Percentiles rank a stretch among this genome's conserved stretches.
Evolutionary conservation across 2,888 invertebrate species (phyloP).

Genomic region (Apamea sordens): DNA sequence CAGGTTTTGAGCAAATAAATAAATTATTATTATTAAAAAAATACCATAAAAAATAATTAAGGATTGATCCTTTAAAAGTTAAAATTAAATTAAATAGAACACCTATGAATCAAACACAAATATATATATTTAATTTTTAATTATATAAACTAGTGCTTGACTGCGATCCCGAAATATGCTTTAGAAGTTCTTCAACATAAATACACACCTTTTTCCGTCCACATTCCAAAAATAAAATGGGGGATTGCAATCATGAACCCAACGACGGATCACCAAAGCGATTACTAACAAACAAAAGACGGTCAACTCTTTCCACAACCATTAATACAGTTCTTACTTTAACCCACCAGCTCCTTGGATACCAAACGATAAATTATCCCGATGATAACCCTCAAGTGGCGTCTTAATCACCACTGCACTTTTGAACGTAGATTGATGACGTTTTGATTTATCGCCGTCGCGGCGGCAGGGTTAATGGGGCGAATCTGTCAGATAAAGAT

Average conservation of each 20-base stretch:
- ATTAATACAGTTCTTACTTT: slow-evolving; percentile 37
- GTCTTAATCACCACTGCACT: slow-evolving; percentile 77
- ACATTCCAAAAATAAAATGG: not conserved
- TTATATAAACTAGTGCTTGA: too few relatives aligned
- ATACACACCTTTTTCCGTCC: not conserved
- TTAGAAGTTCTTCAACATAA: not conserved
- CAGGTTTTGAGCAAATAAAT: too few relatives aligned
- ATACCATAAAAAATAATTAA: too few relatives aligned
- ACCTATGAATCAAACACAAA: not conserved
- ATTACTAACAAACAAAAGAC: slow-evolving; percentile 44
- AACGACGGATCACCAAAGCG: not conserved
- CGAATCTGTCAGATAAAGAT: slow-evolving; percentile 76
- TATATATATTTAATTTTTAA: too few relatives aligned
- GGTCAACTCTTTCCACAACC: slow-evolving; percentile 3
- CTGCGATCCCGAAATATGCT: too few relatives aligned
- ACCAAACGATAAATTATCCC: slow-evolving; percentile 61
- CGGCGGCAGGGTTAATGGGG: slow-evolving; percentile 77
- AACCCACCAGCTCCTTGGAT: slow-evolving; percentile 35
- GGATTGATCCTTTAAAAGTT: too few relatives aligned
- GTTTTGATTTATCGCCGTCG: slow-evolving; percentile 78
- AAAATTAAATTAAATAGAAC: not conserved
- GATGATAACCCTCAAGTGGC: slow-evolving; percentile 56
- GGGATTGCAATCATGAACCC: not conserved
- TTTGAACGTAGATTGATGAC: slow-evolving; percentile 78
- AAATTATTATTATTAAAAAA: too few relatives aligned